Percentiles rank a stretch among this genome's conserved stretches.
Evolutionary conservation across 2,888 invertebrate species (phyloP).

Genomic region (Brenthis daphne): DNA sequence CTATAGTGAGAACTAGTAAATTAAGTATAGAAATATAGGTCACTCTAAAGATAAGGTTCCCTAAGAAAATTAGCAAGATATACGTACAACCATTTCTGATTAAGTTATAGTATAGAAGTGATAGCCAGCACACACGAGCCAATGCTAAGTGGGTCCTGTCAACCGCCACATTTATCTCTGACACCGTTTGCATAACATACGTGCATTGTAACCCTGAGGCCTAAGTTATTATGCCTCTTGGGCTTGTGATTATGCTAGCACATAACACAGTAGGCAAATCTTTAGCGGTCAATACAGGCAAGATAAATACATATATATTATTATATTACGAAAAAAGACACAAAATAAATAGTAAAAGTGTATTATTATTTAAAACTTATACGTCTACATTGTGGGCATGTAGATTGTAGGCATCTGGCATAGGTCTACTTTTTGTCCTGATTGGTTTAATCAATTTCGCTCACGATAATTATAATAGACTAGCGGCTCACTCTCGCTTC

Average conservation of each 20-base stretch:
- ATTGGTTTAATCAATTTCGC: too few species aligned
- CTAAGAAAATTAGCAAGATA: not conserved
- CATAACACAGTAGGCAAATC: conserved; percentile 7
- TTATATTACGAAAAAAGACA: not conserved
- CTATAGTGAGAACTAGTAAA: too few species aligned
- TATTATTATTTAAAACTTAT: too few species aligned
- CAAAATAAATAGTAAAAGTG: too few species aligned
- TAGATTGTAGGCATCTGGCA: too few species aligned
- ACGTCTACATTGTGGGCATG: too few species aligned
- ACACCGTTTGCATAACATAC: conserved; percentile 20
- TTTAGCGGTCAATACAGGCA: not conserved
- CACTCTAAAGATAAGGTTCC: not conserved
- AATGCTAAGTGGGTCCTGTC: conserved; percentile 20
- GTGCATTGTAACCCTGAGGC: conserved; percentile 19
- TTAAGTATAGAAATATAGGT: too few species aligned
- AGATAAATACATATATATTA: not conserved
- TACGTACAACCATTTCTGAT: not conserved
- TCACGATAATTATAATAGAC: too few species aligned
- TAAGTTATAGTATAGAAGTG: conserved; percentile 10
- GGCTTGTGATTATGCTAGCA: conserved; percentile 11
- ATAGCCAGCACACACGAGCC: conserved; percentile 9
- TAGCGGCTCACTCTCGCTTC: too few species aligned
- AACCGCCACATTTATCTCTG: conserved; percentile 20
- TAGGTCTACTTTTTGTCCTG: too few species aligned
- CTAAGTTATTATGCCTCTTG: conserved; percentile 19